Percentiles rank a stretch among this genome's conserved stretches.
Evolutionary conservation across 2,113 vertebrate species (phyloP).

Genomic region (Bufo bufo): DNA sequence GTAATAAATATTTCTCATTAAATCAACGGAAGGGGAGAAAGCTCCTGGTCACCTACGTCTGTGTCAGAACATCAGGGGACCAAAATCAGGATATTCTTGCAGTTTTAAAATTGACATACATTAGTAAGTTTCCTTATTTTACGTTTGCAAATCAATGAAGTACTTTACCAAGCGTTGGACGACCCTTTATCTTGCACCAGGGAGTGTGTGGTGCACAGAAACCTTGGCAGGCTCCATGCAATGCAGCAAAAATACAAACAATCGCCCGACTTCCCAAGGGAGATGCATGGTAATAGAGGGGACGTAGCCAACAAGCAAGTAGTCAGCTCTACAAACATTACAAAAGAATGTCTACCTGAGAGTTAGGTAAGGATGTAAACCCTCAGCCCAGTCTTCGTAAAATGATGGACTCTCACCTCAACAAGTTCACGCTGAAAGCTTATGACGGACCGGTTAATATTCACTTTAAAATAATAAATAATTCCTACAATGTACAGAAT

Average conservation of each 20-base stretch:
- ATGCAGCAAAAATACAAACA: neutral
- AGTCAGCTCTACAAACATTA: neutral
- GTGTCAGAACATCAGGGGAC: too few species aligned
- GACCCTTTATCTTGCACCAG: too few species aligned
- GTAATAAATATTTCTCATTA: too few species aligned
- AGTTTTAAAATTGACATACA: too few species aligned
- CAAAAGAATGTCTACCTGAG: conserved; percentile 3
- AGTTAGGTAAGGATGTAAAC: conserved; percentile 12
- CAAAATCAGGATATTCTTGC: too few species aligned
- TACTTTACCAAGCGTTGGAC: too few species aligned
- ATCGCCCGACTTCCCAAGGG: neutral
- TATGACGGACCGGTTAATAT: neutral
- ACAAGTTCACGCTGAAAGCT: neutral
- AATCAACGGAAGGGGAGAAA: too few species aligned
- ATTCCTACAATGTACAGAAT: conserved; percentile 15
- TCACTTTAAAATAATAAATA: conserved; percentile 33
- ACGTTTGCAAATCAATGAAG: too few species aligned
- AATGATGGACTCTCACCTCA: neutral
- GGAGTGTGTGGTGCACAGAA: too few species aligned
- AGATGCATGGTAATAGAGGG: neutral
- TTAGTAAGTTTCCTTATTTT: too few species aligned
- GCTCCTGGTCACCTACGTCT: too few species aligned
- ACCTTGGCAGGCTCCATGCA: neutral
- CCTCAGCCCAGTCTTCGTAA: neutral
- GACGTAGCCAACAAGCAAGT: neutral